Conservation (phyloP, 1,140 invertebrate genomes). For the Aradophagus sp. region DNA sequence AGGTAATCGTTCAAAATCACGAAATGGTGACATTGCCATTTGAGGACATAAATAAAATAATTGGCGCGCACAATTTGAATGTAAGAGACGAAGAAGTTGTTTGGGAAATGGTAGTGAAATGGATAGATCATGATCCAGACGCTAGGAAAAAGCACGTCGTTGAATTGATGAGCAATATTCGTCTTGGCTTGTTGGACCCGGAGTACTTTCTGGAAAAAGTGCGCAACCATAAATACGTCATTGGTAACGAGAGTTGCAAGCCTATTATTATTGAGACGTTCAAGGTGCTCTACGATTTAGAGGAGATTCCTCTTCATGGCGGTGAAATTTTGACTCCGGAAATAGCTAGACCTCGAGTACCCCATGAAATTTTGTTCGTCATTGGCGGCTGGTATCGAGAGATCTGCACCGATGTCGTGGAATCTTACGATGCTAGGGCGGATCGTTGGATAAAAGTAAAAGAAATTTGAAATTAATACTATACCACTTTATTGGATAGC, state of each 20-base stretch:
- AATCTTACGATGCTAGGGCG: slow-evolving; percentile 85
- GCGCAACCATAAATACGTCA: slow-evolving; percentile 80
- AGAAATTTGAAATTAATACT: no score
- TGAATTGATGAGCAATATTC: slow-evolving; percentile 84
- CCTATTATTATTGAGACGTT: slow-evolving; percentile 85
- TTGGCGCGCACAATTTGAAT: slow-evolving; percentile 82
- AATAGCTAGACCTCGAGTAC: slow-evolving; percentile 80
- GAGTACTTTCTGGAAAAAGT: slow-evolving; percentile 84
- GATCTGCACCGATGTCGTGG: slow-evolving; percentile 82
- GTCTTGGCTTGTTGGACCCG: slow-evolving; percentile 89
- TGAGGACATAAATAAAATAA: slow-evolving; percentile 81
- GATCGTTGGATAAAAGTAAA: slow-evolving; percentile 82
- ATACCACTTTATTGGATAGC: no score
- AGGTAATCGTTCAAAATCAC: slow-evolving; percentile 77
- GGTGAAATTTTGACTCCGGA: slow-evolving; percentile 79
- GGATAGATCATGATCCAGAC: slow-evolving; percentile 80
- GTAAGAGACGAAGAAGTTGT: slow-evolving; percentile 80
- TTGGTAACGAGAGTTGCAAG: slow-evolving; percentile 78
- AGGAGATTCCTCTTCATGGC: slow-evolving; percentile 79
- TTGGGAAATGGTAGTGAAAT: slow-evolving; percentile 79
- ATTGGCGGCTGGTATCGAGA: slow-evolving; percentile 86
- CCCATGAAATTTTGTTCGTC: slow-evolving; percentile 82
- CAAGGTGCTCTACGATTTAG: slow-evolving; percentile 83
- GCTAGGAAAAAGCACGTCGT: slow-evolving; percentile 80
- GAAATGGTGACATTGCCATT: slow-evolving; percentile 83